phyloP scores from a whole-genome alignment of 1,140 invertebrate genomes.

The Orussus abietinus region DNA sequence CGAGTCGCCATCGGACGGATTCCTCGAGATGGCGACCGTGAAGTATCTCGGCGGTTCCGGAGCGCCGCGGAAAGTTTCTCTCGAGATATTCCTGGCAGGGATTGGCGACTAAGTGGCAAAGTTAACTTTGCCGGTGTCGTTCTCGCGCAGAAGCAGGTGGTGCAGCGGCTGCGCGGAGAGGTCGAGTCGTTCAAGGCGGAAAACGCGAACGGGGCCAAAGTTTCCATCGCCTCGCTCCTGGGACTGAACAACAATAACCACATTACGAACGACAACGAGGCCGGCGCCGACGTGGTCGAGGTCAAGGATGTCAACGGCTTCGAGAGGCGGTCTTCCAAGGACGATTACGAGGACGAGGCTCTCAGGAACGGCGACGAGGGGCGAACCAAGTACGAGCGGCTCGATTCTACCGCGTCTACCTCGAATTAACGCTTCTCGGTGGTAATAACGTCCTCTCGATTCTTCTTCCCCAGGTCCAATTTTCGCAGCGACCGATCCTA shows the following conservation, averaged over 20 bases:
- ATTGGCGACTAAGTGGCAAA: too few relatives aligned
- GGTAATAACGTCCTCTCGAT: too few relatives aligned
- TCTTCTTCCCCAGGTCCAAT: too few relatives aligned
- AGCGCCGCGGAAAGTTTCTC: background rate
- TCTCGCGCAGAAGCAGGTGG: conserved; percentile 40
- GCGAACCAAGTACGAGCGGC: conserved; percentile 25
- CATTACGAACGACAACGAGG: conserved; percentile 37
- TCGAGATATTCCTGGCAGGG: too few relatives aligned
- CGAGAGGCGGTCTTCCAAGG: conserved; percentile 27
- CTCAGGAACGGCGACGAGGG: conserved; percentile 34
- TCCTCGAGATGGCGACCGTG: background rate
- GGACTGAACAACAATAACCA: conserved; percentile 39
- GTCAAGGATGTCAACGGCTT: conserved; percentile 25
- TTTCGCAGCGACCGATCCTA: conserved; percentile 23
- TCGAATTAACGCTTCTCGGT: too few relatives aligned
- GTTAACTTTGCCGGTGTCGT: conserved; percentile 9
- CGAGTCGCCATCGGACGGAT: background rate
- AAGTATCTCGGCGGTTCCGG: background rate
- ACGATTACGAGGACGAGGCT: conserved; percentile 35
- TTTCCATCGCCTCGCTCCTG: conserved; percentile 36
- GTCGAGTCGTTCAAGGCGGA: conserved; percentile 35
- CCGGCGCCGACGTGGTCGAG: conserved; percentile 18
- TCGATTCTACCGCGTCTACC: too few relatives aligned
- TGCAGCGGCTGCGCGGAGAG: conserved; percentile 42
- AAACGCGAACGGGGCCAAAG: conserved; percentile 37